These are phyloP conservation scores for Macrotis lagotis DNA, from an alignment of 2,113 vertebrate species.

Conservation along the genomic window DNA sequence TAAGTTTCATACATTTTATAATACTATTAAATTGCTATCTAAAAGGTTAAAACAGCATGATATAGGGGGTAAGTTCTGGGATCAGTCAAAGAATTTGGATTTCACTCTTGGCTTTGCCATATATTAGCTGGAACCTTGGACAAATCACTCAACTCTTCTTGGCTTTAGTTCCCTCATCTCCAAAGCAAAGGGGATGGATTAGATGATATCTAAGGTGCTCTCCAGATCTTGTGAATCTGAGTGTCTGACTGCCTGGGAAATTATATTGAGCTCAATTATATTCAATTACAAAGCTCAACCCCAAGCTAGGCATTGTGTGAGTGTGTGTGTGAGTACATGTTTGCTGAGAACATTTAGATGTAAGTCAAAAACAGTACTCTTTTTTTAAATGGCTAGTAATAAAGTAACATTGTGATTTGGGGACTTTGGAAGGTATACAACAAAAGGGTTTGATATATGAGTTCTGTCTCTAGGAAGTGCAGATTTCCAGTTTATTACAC, in stretches of 20 bases:
- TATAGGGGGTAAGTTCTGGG: not conserved
- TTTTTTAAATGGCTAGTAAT: not conserved
- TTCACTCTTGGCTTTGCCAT: not conserved
- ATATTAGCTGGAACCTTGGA: not conserved
- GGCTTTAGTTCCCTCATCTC: not conserved
- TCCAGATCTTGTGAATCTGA: not conserved
- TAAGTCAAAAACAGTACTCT: not conserved
- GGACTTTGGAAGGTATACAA: not conserved
- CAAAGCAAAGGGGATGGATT: not conserved
- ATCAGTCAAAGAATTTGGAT: not conserved
- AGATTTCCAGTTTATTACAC: not conserved
- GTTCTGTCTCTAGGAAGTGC: not conserved
- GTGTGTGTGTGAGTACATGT: too few species aligned
- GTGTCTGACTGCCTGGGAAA: not conserved
- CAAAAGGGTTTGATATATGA: not conserved
- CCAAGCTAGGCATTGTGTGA: too few species aligned
- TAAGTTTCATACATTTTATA: not conserved
- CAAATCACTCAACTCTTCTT: not conserved
- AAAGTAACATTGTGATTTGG: not conserved
- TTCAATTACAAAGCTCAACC: not conserved
- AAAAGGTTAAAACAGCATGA: not conserved
- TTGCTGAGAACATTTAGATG: too few species aligned
- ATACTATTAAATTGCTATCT: not conserved
- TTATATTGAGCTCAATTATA: not conserved
- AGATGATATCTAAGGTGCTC: not conserved